Base-by-base conservation (phyloP, 30 jellyfish, hydroid and myxozoan genomes). In the Aurelia aurita region DNA sequence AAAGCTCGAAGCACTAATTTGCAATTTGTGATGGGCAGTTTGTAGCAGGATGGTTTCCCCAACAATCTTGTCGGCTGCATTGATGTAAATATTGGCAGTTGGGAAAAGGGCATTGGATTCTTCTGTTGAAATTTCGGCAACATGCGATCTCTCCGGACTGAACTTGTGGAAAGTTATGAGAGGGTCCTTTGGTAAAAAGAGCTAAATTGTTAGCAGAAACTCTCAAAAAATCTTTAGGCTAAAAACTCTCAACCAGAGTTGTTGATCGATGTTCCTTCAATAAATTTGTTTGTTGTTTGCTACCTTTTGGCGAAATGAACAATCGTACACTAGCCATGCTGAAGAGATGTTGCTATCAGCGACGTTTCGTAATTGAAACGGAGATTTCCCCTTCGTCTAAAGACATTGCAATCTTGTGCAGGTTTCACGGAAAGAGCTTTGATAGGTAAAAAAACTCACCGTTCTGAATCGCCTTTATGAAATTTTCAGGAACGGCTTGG, bases 131-230 rank as follows among this genome's bases (percentile, higher is more conserved):
- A 16, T 47, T 47, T 10, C 59, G 59, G 16, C 59, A 47, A 8
- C 59, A 8, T 8, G 59, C 13, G 59, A 10, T 16, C 59, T 47
- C n/a, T n/a, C n/a, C n/a, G 10, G 59, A 8, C 59, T 10, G 13
- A 47, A 47, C 59, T 47, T 16, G 13, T 47, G 13, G 10, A 16
- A 47, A 47, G 16, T 8, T 16, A 47, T 8, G 59, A 8, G 16
- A 47, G 59, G 59, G 59, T 47, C 59, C 59, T 47, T 16, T 47
- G 59, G n/a, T n/a, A n/a, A n/a, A n/a, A n/a, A n/a, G n/a, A n/a
- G n/a, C n/a, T n/a, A n/a, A n/a, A n/a, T n/a, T n/a, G n/a, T n/a
- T n/a, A n/a, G n/a, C n/a, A n/a, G n/a, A n/a, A n/a, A n/a, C n/a
- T n/a, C n/a, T n/a, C n/a, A n/a, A n/a, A n/a, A n/a, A n/a, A n/a